Base-by-base conservation (phyloP, 2,797 vertebrate species). In the Huso huso region DNA sequence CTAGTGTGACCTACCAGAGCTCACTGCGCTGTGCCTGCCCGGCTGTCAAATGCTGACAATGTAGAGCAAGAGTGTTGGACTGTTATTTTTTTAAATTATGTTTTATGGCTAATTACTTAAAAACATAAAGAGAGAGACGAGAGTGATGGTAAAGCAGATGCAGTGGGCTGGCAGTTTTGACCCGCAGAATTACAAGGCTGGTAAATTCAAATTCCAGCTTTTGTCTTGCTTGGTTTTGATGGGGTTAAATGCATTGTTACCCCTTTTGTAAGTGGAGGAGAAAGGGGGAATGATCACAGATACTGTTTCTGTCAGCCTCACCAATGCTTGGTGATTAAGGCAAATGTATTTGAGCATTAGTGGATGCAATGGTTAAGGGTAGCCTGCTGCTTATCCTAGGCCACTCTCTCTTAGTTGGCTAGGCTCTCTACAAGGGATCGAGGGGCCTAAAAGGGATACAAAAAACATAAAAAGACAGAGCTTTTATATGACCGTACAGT, bases 391-490 rank as follows among this genome's bases (percentile, higher is more conserved):
- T 37, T 37, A 37, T 37, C 37, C 37, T 37, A 37, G 37, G 5
- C 37, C 37, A 37, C 3, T 37, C 37, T 37, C 37, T 37, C 37
- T 37, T 37, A 37, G 37, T 37, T 57, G 49, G 48, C 61, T 6
- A 68, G 61, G 18, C 49, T 51, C 52, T 48, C 12, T 4, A 60
- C 63, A 55, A 74, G 77, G 77, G 80, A 87, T 85, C 82, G 79
- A 76, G 78, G 71, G 61, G 69, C 86, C 83, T 87, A 84, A 86
- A 87, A 83, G 78, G 86, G 86, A 86, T 37, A 89, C 88, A 86
- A 88, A 85, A 88, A 89, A 80, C 82, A 90, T 88, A 87, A 87
- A 85, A 90, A 88, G 88, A 89, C 87, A 85, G 82, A 85, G 76
- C 85, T 85, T 81, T 85, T 85, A 84, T 72, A 74, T 77, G 79